Evolutionary conservation across 2,888 invertebrate species (phyloP), one percentile per base, ranked within the genome.

Genomic region (Deladenus siricidicola): DNA sequence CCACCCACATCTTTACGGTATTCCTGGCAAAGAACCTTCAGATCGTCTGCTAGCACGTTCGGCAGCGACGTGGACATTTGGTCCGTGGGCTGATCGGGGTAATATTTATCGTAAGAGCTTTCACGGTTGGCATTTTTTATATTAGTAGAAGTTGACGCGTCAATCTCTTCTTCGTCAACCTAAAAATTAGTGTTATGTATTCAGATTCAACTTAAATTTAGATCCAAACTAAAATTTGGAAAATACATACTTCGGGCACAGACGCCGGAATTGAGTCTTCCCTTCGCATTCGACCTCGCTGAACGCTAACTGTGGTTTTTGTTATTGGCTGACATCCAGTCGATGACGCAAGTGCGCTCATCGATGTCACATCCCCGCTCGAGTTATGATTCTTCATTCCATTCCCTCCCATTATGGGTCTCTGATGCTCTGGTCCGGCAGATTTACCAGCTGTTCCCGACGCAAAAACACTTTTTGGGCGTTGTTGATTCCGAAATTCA

Each of bases 31-130:
- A 67, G 63, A n/a, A 73, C 61, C 39, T 66, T 67, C 23, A 75
- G 56, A 47, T 73, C 74, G 59, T 75, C 76, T 56, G 62, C 63
- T 19, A 75, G 60, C 2, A 77, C 77, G 63, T 77, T 77, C 28
- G 77, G 77, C 44, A 77, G 63, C 19, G 77, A 77, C 29, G 74
- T 54, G 30, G 71, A 72, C 68, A 77, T 74, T 14, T 56, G 62
- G 14, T 52, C 52, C 4, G 29, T 28, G 4, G 28, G 26, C 14
- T 34, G 39, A 34, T 10, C 6, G 6, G 6, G 39, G 39, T 34
- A 14, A 34, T 34, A 10, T 6, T 34, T 34, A 10, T 34, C 39
- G 14, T 34, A 34, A 10, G 39, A 34, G 14, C 39, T 34, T 10
- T 34, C 39, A 14, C 39, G 39, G 6, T n/a, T n/a, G n/a, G n/a